Evolutionary conservation across 92 coral and sea anemone species (phyloP).

Genomic region (Paragorgia papillata): DNA sequence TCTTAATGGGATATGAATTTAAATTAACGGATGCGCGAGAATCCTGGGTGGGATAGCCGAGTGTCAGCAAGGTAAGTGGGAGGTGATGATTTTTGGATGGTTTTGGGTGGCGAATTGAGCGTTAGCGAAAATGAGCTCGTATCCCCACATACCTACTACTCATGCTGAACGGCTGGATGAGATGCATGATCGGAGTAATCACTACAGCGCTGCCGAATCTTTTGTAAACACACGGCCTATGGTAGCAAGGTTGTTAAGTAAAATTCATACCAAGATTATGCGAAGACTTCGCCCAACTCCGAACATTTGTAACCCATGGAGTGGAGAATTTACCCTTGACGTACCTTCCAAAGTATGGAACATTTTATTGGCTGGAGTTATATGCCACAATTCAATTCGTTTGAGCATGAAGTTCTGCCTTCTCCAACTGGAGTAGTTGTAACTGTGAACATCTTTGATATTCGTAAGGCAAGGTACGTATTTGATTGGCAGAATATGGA

Average conservation of each 20-base stretch:
- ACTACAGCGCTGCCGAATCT: constrained; percentile 14
- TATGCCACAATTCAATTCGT: constrained; percentile 37
- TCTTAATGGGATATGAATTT: no score
- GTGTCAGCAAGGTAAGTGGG: no score
- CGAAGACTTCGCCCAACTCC: constrained; percentile 22
- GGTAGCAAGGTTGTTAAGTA: constrained; percentile 34
- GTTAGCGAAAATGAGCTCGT: no score
- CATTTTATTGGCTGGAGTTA: constrained; percentile 25
- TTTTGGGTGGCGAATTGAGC: no score
- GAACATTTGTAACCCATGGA: constrained; percentile 39
- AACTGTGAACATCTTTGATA: constrained; percentile 30
- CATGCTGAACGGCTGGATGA: constrained; percentile 35
- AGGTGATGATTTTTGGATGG: no score
- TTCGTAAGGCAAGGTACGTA: no score
- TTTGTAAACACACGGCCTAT: constrained; percentile 32
- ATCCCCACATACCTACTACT: no score
- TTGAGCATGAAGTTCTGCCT: constrained; percentile 24
- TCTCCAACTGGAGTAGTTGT: constrained; percentile 16
- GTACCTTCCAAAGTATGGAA: constrained; percentile 36
- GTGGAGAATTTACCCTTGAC: constrained; percentile 25
- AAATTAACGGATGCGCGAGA: no score
- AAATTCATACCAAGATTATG: constrained; percentile 26
- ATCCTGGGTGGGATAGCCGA: no score
- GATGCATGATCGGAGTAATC: constrained; percentile 4
- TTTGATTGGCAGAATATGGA: constrained; percentile 46